phyloP scores from a whole-genome alignment of 2,888 invertebrate genomes.

The Synanthedon vespiformis region DNA sequence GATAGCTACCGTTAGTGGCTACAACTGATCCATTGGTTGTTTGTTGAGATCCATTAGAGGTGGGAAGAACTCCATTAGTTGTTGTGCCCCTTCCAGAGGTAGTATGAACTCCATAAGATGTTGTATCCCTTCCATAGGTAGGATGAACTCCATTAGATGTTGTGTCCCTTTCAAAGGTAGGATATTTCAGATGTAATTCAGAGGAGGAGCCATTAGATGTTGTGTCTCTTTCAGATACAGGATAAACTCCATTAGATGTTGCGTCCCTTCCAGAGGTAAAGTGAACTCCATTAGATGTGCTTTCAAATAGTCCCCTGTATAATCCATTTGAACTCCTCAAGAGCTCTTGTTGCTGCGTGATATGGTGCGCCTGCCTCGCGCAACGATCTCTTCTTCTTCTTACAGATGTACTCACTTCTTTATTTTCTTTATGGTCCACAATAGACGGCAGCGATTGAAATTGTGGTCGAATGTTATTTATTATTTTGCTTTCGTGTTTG shows the following conservation, averaged over 20 bases:
- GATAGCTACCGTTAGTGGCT: conserved; percentile 14
- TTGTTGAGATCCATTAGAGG: not conserved
- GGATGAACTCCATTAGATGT: conserved; percentile 17
- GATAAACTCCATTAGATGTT: conserved; percentile 17
- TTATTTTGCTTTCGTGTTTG: conserved; percentile 34
- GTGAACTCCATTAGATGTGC: conserved; percentile 17
- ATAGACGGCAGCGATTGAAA: conserved; percentile 23
- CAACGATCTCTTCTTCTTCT: conserved; percentile 84
- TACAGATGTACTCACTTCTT: conserved; percentile 85
- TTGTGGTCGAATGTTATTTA: conserved; percentile 24
- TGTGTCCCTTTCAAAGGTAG: conserved; percentile 1
- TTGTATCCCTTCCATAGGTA: conserved; percentile 3
- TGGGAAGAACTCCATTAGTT: conserved; percentile 16
- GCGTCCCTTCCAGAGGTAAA: conserved; percentile 1
- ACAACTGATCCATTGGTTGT: conserved; percentile 3
- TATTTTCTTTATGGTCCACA: conserved; percentile 55
- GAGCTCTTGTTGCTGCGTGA: conserved; percentile 82
- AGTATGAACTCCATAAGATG: conserved; percentile 16
- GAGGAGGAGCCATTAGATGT: conserved; percentile 16
- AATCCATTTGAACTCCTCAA: conserved; percentile 38
- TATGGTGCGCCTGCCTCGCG: conserved; percentile 86
- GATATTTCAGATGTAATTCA: conserved; percentile 3
- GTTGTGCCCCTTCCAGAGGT: conserved; percentile 4
- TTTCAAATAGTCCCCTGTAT: conserved; percentile 31
- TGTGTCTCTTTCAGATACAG: conserved; percentile 1